Base-by-base conservation (phyloP, 35 echinoderm and acorn worm species). In the Antedon bifida region DNA sequence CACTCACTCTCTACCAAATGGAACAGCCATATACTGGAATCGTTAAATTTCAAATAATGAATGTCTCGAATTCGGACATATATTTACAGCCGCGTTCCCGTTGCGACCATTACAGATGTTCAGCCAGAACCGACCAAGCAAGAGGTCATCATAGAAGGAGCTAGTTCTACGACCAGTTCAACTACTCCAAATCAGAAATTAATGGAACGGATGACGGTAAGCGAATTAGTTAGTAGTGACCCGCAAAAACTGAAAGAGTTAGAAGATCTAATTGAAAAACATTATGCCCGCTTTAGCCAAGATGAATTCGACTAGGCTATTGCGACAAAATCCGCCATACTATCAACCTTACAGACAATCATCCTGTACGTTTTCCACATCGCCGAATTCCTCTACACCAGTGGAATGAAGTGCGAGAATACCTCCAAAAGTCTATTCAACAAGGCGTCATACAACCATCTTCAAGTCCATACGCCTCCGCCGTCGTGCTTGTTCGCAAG, bases 31-130 rank as follows among this genome's bases (percentile, higher is more conserved):
- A 84, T n/a, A 86, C 36, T 80, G 87, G 91, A 29, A n/a, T 74
- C 39, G 78, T 93, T 29, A 83, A 56, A 3, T 17, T 86, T 0
- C 80, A 83, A 38, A 17, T 93, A 33, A 36, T 38, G 26, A 93
- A 91, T 35, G 75, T 86, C 31, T 13, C 38, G 29, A 39, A 77
- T 42, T 10, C 28, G 26, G 84, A 89, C 33, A 36, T 86, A 9
- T 89, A 89, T 28, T 14, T 93, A 29, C 81, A 83, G 30, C 88
- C 80, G 14, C 39, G 75, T 78, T 14, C 88, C 87, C 8, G 73
- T 14, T 34, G 35, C 26, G 31, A 77, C 9, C 73, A 77, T 30
- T 17, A 36, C 9, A 17, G 35, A 39, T 26, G 14, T 23, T 8
- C 31, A 31, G 34, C 34, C 36, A 33, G 26, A 13, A 10, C 21